These are phyloP conservation scores for Eupsilia transversa DNA, from an alignment of 2,888 invertebrate species.

Conservation along the genomic window DNA sequence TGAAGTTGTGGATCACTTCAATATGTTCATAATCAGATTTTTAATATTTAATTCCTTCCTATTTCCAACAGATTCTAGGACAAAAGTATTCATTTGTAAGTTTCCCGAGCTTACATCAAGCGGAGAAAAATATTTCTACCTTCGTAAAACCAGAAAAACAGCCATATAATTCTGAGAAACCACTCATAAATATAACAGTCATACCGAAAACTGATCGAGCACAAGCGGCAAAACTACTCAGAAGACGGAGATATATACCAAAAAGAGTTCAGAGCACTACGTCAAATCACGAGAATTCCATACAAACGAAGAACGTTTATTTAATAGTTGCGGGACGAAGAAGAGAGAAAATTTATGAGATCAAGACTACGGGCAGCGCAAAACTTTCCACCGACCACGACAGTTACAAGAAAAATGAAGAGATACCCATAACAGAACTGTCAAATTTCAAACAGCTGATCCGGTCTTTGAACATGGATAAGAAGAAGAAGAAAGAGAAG, in stretches of 20 bases:
- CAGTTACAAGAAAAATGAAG: slow-evolving; percentile 68
- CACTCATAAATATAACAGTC: slow-evolving; percentile 79
- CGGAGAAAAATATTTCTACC: slow-evolving; percentile 33
- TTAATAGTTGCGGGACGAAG: slow-evolving; percentile 74
- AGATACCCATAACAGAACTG: slow-evolving; percentile 67
- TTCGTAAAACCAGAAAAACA: slow-evolving; percentile 26
- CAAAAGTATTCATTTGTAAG: slow-evolving; percentile 69
- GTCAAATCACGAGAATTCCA: slow-evolving; percentile 77
- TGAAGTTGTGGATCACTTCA: neutral
- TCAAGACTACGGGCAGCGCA: slow-evolving; percentile 80
- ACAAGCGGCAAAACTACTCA: slow-evolving; percentile 67
- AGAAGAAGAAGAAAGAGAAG: slow-evolving; percentile 72
- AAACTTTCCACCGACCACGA: slow-evolving; percentile 67
- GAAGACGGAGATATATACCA: slow-evolving; percentile 65
- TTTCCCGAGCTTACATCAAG: slow-evolving; percentile 60
- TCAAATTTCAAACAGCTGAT: slow-evolving; percentile 72
- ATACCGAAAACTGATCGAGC: slow-evolving; percentile 74
- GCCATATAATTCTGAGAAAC: slow-evolving; percentile 63
- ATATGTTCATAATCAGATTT: neutral
- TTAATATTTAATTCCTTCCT: neutral
- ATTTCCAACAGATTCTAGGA: slow-evolving; percentile 69
- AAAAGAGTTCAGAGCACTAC: slow-evolving; percentile 71
- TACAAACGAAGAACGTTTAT: slow-evolving; percentile 74
- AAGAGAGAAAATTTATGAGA: slow-evolving; percentile 76
- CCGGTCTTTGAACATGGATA: slow-evolving; percentile 79